phyloP scores from a whole-genome alignment of 2,797 vertebrate genomes.

The Sebastolobus altivelis region DNA sequence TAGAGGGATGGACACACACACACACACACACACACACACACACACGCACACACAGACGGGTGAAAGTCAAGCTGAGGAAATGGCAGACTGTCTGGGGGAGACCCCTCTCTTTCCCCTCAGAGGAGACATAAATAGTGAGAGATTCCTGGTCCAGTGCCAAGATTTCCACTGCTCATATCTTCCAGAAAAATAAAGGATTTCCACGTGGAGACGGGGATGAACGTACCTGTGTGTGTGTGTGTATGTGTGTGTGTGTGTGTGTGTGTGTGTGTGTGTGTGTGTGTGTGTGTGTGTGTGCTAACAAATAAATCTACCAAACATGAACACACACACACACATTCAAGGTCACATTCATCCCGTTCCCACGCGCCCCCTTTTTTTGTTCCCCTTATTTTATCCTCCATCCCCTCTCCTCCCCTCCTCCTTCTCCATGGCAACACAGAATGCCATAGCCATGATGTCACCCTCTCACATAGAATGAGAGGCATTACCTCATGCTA shows the following conservation, averaged over 20 bases:
- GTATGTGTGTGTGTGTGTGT: not conserved
- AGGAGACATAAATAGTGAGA: conserved; percentile 62
- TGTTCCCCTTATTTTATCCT: conserved; percentile 27
- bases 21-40: not conserved
- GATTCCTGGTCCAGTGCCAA: conserved; percentile 51
- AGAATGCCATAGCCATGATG: conserved; percentile 80
- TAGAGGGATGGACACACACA: not conserved
- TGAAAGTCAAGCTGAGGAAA: conserved; percentile 57
- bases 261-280: not conserved
- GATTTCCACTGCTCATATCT: conserved; percentile 33
- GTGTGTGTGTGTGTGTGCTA: not conserved
- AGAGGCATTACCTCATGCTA: conserved; percentile 75
- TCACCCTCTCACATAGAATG: conserved; percentile 64
- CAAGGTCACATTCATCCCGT: conserved; percentile 42
- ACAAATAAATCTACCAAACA: not conserved
- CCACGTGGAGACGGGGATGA: not conserved
- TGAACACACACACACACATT: conserved; percentile 18
- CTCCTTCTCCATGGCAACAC: conserved; percentile 58
- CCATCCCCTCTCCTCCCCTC: not conserved
- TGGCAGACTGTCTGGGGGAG: conserved; percentile 58
- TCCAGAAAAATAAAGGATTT: not conserved
- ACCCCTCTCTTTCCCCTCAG: conserved; percentile 40
- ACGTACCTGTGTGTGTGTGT: not conserved
- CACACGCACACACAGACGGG: conserved; percentile 20
- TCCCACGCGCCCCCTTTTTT: conserved; percentile 40